phyloP scores from a whole-genome alignment of 2,888 invertebrate species.

The Helleia helle region DNA sequence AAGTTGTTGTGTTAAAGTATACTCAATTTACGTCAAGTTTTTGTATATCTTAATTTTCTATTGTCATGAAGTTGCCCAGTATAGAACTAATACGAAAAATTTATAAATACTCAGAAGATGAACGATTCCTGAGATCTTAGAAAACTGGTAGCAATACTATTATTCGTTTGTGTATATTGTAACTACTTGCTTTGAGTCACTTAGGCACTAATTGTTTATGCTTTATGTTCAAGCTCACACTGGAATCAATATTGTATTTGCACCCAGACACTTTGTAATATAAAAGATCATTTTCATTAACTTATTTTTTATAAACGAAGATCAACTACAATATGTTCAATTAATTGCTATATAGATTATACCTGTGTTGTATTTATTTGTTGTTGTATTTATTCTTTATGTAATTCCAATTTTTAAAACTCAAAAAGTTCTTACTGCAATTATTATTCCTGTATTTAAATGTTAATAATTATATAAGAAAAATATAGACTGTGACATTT shows the following conservation, averaged over 20 bases:
- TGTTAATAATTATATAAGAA: no score
- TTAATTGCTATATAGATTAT: no score
- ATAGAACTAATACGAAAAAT: background rate
- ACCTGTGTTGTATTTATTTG: no score
- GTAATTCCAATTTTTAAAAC: no score
- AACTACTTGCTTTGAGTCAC: background rate
- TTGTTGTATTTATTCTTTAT: no score
- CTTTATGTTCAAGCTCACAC: background rate
- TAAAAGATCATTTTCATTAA: background rate
- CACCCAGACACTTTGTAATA: background rate
- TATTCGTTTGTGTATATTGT: background rate
- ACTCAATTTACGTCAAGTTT: background rate
- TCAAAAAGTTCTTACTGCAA: no score
- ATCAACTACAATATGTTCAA: no score
- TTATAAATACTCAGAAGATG: background rate
- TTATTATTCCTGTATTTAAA: no score
- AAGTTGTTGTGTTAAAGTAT: no score
- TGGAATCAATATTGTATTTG: background rate
- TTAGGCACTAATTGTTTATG: background rate
- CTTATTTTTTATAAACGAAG: no score
- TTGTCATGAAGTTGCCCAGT: background rate
- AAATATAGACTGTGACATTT: no score
- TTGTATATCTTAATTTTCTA: conserved; percentile 3
- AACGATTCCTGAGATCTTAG: conserved; percentile 58
- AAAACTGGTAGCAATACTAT: conserved; percentile 37